phyloP scores from a whole-genome alignment of 2,113 vertebrate species.

The Pontoporia blainvillei region DNA sequence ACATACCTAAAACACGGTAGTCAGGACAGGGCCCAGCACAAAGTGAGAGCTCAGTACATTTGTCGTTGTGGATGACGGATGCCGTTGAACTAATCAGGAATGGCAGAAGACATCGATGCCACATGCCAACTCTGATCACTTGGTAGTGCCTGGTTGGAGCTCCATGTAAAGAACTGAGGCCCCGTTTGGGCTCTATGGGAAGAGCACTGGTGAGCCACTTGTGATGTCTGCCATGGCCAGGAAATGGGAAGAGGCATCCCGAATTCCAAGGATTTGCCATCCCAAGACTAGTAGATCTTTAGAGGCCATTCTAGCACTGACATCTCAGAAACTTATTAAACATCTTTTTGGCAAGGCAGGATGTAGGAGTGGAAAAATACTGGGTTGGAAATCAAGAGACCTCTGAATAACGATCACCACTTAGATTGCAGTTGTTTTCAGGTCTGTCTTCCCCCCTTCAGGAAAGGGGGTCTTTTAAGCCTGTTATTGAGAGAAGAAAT shows the following conservation, averaged over 20 bases:
- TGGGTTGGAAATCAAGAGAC: neutral
- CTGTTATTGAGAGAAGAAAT: neutral
- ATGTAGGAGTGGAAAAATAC: neutral
- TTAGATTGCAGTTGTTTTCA: neutral
- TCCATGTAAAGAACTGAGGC: neutral
- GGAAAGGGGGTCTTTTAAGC: neutral
- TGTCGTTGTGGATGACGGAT: rapidly evolving
- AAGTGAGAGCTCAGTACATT: rapidly evolving
- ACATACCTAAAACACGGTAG: rapidly evolving
- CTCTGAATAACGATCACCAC: neutral
- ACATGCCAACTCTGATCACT: rapidly evolving
- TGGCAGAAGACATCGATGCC: neutral
- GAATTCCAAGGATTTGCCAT: neutral
- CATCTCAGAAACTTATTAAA: neutral
- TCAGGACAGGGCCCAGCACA: neutral
- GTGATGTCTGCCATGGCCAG: neutral
- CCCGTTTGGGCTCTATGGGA: rapidly evolving
- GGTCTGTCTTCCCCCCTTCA: neutral
- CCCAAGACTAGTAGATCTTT: neutral
- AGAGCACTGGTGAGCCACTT: neutral
- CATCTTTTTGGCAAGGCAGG: neutral
- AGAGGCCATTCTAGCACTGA: neutral
- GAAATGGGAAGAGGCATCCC: rapidly evolving
- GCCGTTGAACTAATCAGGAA: neutral
- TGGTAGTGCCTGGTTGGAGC: neutral